Evolutionary conservation across 2,113 vertebrate genomes (phyloP), one percentile per base, ranked within the genome.

Genomic region (Quiscalus mexicanus): DNA sequence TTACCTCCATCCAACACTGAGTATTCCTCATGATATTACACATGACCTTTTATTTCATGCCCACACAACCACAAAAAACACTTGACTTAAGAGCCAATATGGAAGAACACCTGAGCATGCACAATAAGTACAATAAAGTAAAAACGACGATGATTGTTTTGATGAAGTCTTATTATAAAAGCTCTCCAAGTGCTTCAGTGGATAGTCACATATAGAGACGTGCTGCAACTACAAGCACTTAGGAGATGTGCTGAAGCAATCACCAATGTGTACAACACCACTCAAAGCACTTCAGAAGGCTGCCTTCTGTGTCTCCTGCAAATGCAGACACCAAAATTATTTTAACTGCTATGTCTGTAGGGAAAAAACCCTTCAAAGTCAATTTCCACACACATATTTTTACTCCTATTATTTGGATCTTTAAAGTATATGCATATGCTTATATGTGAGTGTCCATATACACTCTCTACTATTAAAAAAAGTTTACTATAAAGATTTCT

Each of bases 81-180:
- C 49, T 63, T 52, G 22, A 60, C 52, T 68, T 53, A 89, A 74
- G 37, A 89, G 2, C 9, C 27, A 37, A 9, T 30, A 62, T 5
- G 20, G 47, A 81, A 87, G 25, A 81, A 23, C 20, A 71, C 17
- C 62, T 5, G 0, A 84, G 35, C 5, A 55, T 7, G 10, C 17
- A 44, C 6, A 11, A 47, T 20, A 11, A 84, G 31, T 53, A 69
- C 7, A 92, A 28, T 20, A 56, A 13, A 55, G 35, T 31, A 78
- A 70, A 84, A 52, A 2, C 1, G 15, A 84, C 14, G 42, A 41
- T 10, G 10, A 39, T 3, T 68, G 27, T 50, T 95, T 75, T 77
- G 11, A 93, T 78, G 31, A 65, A 89, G n/a, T 53, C 60, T 59
- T 39, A 44, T 22, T 53, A 53, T 9, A 85, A 90, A 92, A 85